Conservation (phyloP, 2,113 vertebrate species). For the Elaphurus davidianus region DNA sequence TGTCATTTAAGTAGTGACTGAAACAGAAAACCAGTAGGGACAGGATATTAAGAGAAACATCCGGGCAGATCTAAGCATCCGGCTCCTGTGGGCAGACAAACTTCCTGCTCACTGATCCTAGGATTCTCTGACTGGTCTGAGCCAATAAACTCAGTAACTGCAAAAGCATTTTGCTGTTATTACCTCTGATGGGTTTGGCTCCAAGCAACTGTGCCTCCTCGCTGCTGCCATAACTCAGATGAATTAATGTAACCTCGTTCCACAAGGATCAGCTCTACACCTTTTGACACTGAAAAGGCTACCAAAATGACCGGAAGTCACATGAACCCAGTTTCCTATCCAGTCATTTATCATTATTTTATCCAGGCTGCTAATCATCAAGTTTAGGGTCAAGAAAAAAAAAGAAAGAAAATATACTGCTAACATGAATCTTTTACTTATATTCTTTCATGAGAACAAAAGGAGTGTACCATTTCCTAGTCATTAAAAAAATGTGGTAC, state of each 20-base stretch:
- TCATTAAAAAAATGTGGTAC: neutral
- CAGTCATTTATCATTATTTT: neutral
- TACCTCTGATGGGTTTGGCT: neutral
- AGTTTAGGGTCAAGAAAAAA: neutral
- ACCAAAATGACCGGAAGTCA: neutral
- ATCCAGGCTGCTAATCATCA: neutral
- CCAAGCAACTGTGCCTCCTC: neutral
- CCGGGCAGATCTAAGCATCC: neutral
- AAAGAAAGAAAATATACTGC: neutral
- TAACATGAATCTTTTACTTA: neutral
- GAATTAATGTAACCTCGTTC: neutral
- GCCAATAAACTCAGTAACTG: neutral
- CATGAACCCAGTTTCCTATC: neutral
- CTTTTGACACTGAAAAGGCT: neutral
- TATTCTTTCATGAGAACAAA: neutral
- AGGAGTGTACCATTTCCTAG: neutral
- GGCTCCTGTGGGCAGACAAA: neutral
- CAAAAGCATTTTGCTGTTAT: neutral
- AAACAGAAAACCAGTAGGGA: neutral
- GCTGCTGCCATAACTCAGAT: neutral
- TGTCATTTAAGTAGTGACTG: neutral
- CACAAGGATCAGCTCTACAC: neutral
- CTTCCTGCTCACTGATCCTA: neutral
- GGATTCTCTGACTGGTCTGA: neutral
- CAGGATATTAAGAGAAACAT: neutral